These are phyloP conservation scores for Sparus aurata DNA, from an alignment of 2,797 vertebrate species.

Conservation along the genomic window DNA sequence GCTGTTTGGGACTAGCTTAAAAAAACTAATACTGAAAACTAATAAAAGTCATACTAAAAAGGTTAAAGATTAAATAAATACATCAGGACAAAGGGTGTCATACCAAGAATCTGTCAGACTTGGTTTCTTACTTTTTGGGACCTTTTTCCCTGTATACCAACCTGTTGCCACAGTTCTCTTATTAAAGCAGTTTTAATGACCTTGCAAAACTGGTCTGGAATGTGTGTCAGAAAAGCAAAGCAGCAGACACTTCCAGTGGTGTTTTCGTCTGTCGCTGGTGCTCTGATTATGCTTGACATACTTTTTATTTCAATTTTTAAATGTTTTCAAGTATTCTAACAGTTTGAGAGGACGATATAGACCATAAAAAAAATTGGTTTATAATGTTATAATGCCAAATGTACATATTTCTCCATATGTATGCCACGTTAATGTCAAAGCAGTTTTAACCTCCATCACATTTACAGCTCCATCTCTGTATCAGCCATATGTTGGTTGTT, in stretches of 20 bases:
- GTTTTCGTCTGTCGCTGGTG: slow-evolving; percentile 8
- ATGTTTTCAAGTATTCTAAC: not conserved
- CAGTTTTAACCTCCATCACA: not conserved
- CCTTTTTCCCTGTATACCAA: slow-evolving; percentile 27
- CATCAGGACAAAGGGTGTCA: not conserved
- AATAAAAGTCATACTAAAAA: too few relatives aligned
- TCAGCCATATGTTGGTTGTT: not conserved
- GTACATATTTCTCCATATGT: not conserved
- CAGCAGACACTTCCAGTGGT: slow-evolving; percentile 25
- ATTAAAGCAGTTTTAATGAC: slow-evolving; percentile 62
- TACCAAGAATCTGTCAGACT: not conserved
- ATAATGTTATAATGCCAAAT: not conserved
- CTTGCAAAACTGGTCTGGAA: slow-evolving; percentile 72
- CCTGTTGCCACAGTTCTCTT: slow-evolving; percentile 56
- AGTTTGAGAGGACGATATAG: not conserved
- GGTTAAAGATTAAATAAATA: too few relatives aligned
- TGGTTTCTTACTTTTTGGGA: not conserved
- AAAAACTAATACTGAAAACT: too few relatives aligned
- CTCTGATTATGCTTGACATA: not conserved
- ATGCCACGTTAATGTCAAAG: not conserved
- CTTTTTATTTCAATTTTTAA: slow-evolving; percentile 3
- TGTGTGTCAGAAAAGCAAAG: slow-evolving; percentile 57
- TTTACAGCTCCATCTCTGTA: slow-evolving; percentile 7
- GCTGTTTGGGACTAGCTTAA: too few relatives aligned
- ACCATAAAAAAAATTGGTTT: not conserved